These are phyloP conservation scores for Trogon melanurus DNA, from an alignment of 2,113 vertebrate genomes.

Conservation along the genomic window DNA sequence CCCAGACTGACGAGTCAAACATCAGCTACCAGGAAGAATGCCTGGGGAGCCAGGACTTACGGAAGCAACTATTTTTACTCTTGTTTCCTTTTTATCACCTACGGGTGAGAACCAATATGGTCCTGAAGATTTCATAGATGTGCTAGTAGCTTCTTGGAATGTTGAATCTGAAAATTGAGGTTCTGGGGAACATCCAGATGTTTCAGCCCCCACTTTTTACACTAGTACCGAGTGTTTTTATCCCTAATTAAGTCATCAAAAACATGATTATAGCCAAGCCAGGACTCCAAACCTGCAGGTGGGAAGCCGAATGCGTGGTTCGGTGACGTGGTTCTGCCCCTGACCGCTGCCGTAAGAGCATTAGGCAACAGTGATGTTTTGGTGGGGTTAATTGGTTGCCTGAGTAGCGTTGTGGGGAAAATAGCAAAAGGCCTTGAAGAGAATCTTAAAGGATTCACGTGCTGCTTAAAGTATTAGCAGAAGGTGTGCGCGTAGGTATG, in stretches of 20 bases:
- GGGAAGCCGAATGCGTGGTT: background rate
- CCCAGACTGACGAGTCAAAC: background rate
- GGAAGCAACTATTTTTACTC: background rate
- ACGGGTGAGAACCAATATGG: no score
- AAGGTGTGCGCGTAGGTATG: background rate
- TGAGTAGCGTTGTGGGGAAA: background rate
- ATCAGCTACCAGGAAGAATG: background rate
- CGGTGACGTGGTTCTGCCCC: background rate
- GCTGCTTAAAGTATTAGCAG: background rate
- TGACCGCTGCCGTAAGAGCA: background rate
- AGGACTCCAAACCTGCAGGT: rapidly evolving
- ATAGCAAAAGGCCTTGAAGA: background rate
- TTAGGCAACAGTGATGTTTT: background rate
- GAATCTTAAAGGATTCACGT: background rate
- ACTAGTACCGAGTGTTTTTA: background rate
- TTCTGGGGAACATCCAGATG: background rate
- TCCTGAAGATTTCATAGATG: background rate
- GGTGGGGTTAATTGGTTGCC: background rate
- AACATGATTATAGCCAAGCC: background rate
- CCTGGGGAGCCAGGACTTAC: background rate
- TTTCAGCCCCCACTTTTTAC: background rate
- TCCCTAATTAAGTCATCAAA: background rate
- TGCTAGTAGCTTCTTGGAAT: background rate
- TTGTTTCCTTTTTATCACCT: background rate
- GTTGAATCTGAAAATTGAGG: background rate